A percentile compares a stretch with the other conserved stretches of the same genome.
Evolutionary conservation across 2,113 vertebrate species (phyloP).

Genomic region (Ceyx melanurus): DNA sequence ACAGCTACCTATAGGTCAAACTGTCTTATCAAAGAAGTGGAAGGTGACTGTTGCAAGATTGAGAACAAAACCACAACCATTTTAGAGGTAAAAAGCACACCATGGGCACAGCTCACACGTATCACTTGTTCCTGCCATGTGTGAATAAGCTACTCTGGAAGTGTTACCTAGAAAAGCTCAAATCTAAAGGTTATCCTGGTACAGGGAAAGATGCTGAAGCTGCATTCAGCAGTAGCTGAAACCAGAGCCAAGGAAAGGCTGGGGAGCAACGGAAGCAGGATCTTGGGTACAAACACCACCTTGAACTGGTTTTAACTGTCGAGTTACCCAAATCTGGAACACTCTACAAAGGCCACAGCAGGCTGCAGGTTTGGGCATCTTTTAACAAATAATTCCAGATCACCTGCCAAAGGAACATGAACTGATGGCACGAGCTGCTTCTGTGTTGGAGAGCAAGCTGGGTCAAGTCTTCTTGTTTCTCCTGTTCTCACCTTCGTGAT

Average conservation of each 20-base stretch:
- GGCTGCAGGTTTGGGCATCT: too few relatives aligned
- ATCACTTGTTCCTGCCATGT: background rate
- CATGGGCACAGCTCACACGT: background rate
- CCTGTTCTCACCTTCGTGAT: accelerated
- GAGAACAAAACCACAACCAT: too few relatives aligned
- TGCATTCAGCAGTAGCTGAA: background rate
- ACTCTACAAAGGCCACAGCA: background rate
- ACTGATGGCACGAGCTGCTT: background rate
- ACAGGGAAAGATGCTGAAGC: background rate
- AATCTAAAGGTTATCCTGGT: background rate
- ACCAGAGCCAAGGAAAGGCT: background rate
- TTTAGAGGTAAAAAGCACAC: background rate
- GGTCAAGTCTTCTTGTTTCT: background rate
- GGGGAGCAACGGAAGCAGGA: background rate
- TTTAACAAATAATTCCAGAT: background rate
- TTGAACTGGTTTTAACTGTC: background rate
- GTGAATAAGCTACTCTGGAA: background rate
- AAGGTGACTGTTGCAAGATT: accelerated
- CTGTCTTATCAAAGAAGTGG: accelerated
- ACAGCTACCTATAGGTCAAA: background rate
- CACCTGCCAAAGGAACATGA: accelerated
- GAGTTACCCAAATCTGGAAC: background rate
- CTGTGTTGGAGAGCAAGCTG: accelerated
- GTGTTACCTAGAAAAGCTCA: accelerated
- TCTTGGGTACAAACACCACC: background rate